Base-by-base conservation (phyloP, 2,888 invertebrate species). In the Corythucha ciliata region DNA sequence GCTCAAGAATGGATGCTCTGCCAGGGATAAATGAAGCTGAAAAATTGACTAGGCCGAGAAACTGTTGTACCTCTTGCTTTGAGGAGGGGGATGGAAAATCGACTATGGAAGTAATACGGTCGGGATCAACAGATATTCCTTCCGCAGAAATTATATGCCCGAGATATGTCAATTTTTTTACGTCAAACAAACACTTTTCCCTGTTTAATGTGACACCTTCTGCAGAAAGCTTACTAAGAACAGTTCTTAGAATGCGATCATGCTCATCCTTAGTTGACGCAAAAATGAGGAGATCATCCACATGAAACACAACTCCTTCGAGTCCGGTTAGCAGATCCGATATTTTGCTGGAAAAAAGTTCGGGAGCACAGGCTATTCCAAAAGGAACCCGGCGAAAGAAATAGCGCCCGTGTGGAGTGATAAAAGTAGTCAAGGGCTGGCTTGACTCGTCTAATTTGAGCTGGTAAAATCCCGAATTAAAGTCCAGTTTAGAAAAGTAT, bases 271-370 rank as follows among this genome's bases (percentile, higher is more conserved):
- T 47, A 26, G 40, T 57, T 24, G 37, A 51, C 16, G 52, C 58
- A 36, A 24, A 53, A 10, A 62, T 51, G n/a, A 62, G 40, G 20
- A 63, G 44, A 48, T 63, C 60, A 55, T 63, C 61, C 24, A 63
- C 55, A 26, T 54, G 54, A 8, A 53, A 44, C 4, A 44, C 37
- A 21, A 49, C 48, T 7, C 58, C 57, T 33, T 54, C 25, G 60
- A 37, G 20, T 54, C 44, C 48, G 21, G 8, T 33, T 14, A 45
- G 22, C n/a, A 24, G 22, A 33, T 45, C 33, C 22, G 32, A 33
- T 22, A 61, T 55, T 25, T 39, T 39, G 24, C 56, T 47, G 25
- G 62, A 63, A 56, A 62, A 65, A 3, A 63, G 54, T 60, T 65
- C 63, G 33, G 63, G 57, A 2, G 62, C 60, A 39, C 55, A 55